Evolutionary conservation across 2,113 vertebrate species (phyloP), one percentile per base, ranked within the genome.

Genomic region (Antigone vipio): DNA sequence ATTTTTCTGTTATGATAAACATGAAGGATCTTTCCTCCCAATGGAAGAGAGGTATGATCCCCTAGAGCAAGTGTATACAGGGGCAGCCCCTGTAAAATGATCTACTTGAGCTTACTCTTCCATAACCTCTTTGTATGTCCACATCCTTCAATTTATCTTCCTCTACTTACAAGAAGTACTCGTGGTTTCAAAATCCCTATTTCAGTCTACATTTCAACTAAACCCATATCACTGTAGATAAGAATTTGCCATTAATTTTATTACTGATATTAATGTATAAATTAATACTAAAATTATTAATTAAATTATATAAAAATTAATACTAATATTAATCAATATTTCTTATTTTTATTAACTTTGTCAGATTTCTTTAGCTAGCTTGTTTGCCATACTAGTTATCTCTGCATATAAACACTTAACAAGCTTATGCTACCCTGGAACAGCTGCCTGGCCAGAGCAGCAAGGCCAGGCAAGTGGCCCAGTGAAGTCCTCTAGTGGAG

Each of bases 1-100:
- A 42, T 16, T 45, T 72, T 32, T 22, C 29, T 53, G 20, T 71
- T 40, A 45, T 0, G 8, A 34, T 22, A 58, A 71, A n/a, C 16
- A 17, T 2, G 9, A 49, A 5, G 22, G 29, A 42, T 20, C 32
- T 42, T 30, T 47, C 20, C 35, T 56, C 27, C 60, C 86, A 68
- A 3, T 1, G 19, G 32, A 22, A 62, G 23, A 19, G 17, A 47
- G 9, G 5, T 11, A 20, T 12, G 20, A 12, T 72, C 12, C 40
- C 15, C 15, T 3, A 17, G 4, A 80, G 26, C 1, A 2, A 9
- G 30, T 1, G 2, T 6, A 12, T 9, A 32, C 11, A 62, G 68
- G 21, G 82, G 8, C 32, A 66, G 52, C 27, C 16, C 30, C 47
- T 17, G 19, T n/a, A 11, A 49, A 35, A 27, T 5, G 11, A 15